Conservation (phyloP, 2,797 vertebrate genomes). For the Aselliscus stoliczkanus region DNA sequence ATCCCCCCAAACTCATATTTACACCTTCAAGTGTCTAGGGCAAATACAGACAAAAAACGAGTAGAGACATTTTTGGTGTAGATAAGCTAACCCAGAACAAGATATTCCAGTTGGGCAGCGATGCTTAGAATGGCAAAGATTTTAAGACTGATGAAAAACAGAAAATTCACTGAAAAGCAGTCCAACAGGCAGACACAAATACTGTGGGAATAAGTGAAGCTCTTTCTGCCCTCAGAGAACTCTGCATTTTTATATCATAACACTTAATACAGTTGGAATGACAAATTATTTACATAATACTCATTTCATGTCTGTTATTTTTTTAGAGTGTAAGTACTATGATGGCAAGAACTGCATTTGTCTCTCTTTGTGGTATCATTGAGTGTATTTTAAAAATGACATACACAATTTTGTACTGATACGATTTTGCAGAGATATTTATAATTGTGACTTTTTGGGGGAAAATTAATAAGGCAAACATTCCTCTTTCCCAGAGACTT, state of each 20-base stretch:
- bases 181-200: neutral
- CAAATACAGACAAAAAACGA: neutral
- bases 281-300: neutral
- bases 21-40: neutral
- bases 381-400: neutral
- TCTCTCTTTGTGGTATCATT: neutral
- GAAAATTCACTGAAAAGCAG: neutral
- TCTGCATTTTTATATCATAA: neutral
- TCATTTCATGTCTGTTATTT: neutral
- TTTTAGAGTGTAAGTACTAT: neutral
- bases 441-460: neutral
- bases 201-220: neutral
- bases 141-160: neutral
- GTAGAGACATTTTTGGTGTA: neutral
- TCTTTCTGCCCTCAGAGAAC: neutral
- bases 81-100: neutral
- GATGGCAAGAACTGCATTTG: neutral
- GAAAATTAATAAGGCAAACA: neutral
- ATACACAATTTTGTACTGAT: neutral
- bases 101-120: neutral
- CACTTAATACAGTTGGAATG: neutral
- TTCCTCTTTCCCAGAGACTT: neutral
- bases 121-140: neutral
- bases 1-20: neutral
- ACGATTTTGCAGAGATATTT: neutral